Evolutionary conservation across 2,797 vertebrate species (phyloP).

Genomic region (Anguilla marmorata): DNA sequence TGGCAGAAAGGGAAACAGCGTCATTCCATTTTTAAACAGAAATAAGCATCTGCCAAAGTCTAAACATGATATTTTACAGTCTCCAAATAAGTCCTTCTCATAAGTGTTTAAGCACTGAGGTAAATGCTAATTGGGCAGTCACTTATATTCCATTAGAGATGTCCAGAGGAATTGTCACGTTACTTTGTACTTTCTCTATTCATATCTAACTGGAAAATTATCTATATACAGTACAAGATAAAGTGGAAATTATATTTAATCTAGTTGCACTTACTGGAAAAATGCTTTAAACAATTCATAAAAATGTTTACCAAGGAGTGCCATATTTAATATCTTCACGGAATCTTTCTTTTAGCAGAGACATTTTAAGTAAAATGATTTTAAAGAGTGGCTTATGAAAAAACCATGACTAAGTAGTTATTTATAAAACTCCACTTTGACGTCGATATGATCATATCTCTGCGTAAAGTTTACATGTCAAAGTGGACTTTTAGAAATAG

Average conservation of each 20-base stretch:
- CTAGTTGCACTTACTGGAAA: slow-evolving; percentile 28
- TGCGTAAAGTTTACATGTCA: too few relatives aligned
- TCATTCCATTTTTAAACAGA: background rate
- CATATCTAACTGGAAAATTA: background rate
- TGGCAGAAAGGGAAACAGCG: background rate
- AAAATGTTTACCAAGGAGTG: slow-evolving; percentile 28
- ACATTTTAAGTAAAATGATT: background rate
- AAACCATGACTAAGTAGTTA: too few relatives aligned
- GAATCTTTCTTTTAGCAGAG: background rate
- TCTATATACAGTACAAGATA: background rate
- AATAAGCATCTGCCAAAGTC: background rate
- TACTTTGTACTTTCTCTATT: background rate
- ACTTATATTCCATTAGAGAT: slow-evolving; percentile 5
- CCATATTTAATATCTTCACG: slow-evolving; percentile 6
- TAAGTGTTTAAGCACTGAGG: background rate
- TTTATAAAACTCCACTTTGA: too few relatives aligned
- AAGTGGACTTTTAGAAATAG: too few relatives aligned
- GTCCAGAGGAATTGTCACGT: background rate
- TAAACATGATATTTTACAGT: background rate
- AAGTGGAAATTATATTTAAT: background rate
- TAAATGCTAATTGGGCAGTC: background rate
- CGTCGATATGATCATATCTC: too few relatives aligned
- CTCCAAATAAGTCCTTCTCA: background rate
- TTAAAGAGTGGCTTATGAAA: too few relatives aligned
- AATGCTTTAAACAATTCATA: slow-evolving; percentile 26